phyloP scores from a whole-genome alignment of 2,888 invertebrate genomes.

The Anaspis maculata region DNA sequence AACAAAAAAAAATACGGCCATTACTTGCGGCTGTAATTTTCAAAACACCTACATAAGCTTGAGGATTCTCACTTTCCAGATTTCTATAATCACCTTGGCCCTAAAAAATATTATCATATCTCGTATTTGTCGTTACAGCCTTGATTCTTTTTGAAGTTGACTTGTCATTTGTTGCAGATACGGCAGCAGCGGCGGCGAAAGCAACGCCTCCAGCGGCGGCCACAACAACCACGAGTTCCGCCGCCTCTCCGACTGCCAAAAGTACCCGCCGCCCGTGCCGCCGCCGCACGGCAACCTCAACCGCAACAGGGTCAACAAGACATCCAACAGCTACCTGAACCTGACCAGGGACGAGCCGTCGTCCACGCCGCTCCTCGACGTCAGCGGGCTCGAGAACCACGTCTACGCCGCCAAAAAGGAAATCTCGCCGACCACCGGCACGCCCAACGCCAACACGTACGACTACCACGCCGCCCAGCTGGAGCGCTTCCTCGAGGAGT shows the following conservation, averaged over 20 bases:
- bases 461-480: slow-evolving; percentile 74
- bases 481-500: slow-evolving; percentile 72
- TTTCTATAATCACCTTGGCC: too few relatives aligned
- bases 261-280: too few relatives aligned
- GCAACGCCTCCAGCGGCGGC: slow-evolving; percentile 45
- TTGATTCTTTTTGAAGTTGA: too few relatives aligned
- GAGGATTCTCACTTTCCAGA: too few relatives aligned
- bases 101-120: too few relatives aligned
- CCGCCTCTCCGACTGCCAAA: slow-evolving; percentile 45
- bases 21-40: too few relatives aligned
- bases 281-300: slow-evolving; percentile 24
- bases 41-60: too few relatives aligned
- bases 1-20: too few relatives aligned
- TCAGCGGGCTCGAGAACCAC: slow-evolving; percentile 48
- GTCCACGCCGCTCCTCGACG: slow-evolving; percentile 54
- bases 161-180: slow-evolving; percentile 60
- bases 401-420: too few relatives aligned
- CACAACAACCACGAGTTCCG: slow-evolving; percentile 40
- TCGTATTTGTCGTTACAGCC: too few relatives aligned
- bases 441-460: slow-evolving; percentile 48
- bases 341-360: slow-evolving; percentile 47
- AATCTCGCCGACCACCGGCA: slow-evolving; percentile 19
- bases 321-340: slow-evolving; percentile 65
- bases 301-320: slow-evolving; percentile 40
- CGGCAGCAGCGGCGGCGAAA: slow-evolving; percentile 64